Evolutionary conservation across 1,140 invertebrate genomes (phyloP), one percentile per base, ranked within the genome.

Genomic region (Adoxophyes honmai): DNA sequence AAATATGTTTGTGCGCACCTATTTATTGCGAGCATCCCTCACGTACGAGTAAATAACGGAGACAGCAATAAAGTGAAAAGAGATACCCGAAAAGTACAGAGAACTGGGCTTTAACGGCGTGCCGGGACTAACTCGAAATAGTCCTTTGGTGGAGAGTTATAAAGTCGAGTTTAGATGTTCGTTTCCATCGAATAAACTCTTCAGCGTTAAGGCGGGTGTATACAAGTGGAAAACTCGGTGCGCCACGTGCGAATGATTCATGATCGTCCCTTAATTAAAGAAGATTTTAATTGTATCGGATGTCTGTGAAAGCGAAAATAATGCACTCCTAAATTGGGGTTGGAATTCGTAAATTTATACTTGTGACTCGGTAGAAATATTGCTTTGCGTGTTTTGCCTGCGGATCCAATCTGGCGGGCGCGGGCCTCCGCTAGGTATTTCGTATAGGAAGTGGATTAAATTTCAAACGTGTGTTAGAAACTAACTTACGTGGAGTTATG

Each of bases 241-340:
- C 86, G 76, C 89, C 89, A 90, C 87, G 88, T 90, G 89, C 89
- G 78, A 90, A 90, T 90, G 89, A 90, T 90, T 87, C 79, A 89
- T 84, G 65, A 73, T 64, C 75, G 73, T 81, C 78, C 87, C 87
- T 89, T 90, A 90, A 90, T 90, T 90, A 89, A 89, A 89, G 88
- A 89, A 89, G 86, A 89, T 89, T 89, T 89, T 89, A 89, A 89
- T 89, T 89, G 84, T 89, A 89, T 89, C 81, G 86, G 83, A 87
- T 86, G 86, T 84, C 86, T 87, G 80, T 81, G 84, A 86, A 87
- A 89, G 84, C 81, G 84, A 87, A 89, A 87, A 89, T 87, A 89
- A 89, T 89, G 84, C 79, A 87, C 70, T 86, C 81, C 84, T 83
- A 87, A 86, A 86, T 87, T 87, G 83, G 86, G 83, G 81, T 79